Evolutionary conservation across 2,888 invertebrate genomes (phyloP), one percentile per base, ranked within the genome.

Genomic region (Acleris literana): DNA sequence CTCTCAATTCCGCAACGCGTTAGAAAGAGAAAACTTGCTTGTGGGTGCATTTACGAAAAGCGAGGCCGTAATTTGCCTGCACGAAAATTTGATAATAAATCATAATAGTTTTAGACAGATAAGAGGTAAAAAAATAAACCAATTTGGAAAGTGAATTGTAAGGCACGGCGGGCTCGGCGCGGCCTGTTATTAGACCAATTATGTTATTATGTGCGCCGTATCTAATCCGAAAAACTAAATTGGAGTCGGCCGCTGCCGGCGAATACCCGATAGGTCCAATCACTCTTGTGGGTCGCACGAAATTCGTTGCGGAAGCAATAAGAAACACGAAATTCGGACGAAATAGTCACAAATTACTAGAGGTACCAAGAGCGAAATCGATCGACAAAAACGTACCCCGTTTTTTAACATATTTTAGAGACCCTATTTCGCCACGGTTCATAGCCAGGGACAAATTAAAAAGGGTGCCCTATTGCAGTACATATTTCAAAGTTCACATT

Each of bases 91-190:
- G 88, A 86, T 91, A 87, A 90, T 92, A 92, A 92, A 92, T 92
- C 91, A 92, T 91, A 88, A 92, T 92, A 92, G 92, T 92, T 91
- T 88, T 87, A 90, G 90, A 89, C 90, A 88, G 87, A 86, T 83
- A 83, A 79, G 77, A 84, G 81, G 84, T 85, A 90, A 92, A 92
- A 89, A 91, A 87, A 86, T 90, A 90, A 89, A 91, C 91, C 89
- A 91, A 92, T 91, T 92, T 92, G 88, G 90, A 92, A 92, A 92
- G 92, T 92, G 91, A 92, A 92, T 90, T 90, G 89, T 92, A 90
- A 89, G 92, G 90, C 88, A 89, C 87, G 86, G 86, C 89, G 84
- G 80, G 84, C 83, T 81, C 82, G 82, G 79, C 77, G 85, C 81
- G 85, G 83, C 81, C 87, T 92, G 87, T 92, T 92, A 92, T 92